A percentile compares a stretch with the other conserved stretches of the same genome.
These are phyloP conservation scores for Falcaria lacertinaria DNA, from an alignment of 2,888 invertebrate species.

Conservation along the genomic window DNA sequence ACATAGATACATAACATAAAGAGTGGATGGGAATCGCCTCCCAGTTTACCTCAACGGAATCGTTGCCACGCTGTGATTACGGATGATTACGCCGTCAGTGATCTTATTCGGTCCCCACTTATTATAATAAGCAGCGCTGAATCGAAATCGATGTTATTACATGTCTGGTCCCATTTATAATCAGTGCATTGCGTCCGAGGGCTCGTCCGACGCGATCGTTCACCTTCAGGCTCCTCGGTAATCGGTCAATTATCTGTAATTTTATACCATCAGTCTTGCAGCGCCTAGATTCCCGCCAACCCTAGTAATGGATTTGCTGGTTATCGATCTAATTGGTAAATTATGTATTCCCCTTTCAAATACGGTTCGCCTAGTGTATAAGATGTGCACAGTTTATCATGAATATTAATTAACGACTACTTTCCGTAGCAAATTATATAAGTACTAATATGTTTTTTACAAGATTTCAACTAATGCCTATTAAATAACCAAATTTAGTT, in stretches of 20 bases:
- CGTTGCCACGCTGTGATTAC: conserved; percentile 59
- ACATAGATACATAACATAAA: conserved; percentile 19
- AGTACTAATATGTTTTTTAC: too few relatives aligned
- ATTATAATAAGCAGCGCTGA: conserved; percentile 76
- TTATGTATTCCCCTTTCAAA: conserved; percentile 43
- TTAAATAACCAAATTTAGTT: too few relatives aligned
- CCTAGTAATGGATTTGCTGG: conserved; percentile 49
- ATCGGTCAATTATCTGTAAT: conserved; percentile 77
- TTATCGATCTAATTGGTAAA: conserved; percentile 72
- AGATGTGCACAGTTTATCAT: neutral
- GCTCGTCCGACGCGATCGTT: conserved; percentile 18
- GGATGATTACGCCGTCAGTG: conserved; percentile 73
- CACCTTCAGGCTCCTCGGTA: conserved; percentile 57
- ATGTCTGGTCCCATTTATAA: conserved; percentile 72
- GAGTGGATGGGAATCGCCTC: conserved; percentile 27
- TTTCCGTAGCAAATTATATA: too few relatives aligned
- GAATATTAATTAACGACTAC: too few relatives aligned
- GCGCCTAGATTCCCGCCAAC: conserved; percentile 51
- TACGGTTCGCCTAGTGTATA: conserved; percentile 4
- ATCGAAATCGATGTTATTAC: conserved; percentile 76
- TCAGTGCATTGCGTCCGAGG: conserved; percentile 60
- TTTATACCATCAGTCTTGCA: conserved; percentile 75
- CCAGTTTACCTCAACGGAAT: conserved; percentile 26
- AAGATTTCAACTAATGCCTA: too few relatives aligned
- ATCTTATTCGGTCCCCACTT: conserved; percentile 71